Evolutionary conservation across 2,797 vertebrate genomes (phyloP).

Genomic region (Enteromius radiatus): DNA sequence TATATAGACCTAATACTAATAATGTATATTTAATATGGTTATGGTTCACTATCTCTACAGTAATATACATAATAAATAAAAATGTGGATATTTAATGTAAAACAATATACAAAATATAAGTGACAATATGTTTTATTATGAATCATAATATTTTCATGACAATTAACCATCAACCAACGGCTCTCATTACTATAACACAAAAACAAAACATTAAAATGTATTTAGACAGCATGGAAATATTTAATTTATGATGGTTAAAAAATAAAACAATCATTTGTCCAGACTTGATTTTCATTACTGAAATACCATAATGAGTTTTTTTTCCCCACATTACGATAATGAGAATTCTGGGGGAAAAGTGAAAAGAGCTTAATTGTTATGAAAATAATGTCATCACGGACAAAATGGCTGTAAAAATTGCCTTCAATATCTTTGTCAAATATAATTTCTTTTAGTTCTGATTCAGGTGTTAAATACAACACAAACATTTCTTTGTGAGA

Average conservation of each 20-base stretch:
- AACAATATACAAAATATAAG: neutral
- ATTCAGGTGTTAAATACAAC: neutral
- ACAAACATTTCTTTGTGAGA: neutral
- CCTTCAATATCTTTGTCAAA: neutral
- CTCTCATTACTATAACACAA: neutral
- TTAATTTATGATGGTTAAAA: slow-evolving; percentile 14
- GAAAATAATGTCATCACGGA: neutral
- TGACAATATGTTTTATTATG: neutral
- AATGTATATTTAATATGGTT: neutral
- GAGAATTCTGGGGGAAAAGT: neutral
- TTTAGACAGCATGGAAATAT: neutral
- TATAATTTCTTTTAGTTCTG: neutral
- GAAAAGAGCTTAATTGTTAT: neutral
- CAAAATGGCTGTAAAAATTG: neutral
- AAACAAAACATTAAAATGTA: neutral
- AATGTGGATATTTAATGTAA: neutral
- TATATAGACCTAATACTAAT: neutral
- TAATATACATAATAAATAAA: neutral
- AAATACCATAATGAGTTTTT: slow-evolving; percentile 8
- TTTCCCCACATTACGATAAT: neutral
- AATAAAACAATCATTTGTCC: neutral
- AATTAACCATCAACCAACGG: neutral
- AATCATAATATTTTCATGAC: neutral
- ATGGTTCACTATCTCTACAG: neutral
- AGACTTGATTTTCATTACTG: slow-evolving; percentile 21